phyloP scores from a whole-genome alignment of 1,140 invertebrate genomes.

The Sycophila sp. region DNA sequence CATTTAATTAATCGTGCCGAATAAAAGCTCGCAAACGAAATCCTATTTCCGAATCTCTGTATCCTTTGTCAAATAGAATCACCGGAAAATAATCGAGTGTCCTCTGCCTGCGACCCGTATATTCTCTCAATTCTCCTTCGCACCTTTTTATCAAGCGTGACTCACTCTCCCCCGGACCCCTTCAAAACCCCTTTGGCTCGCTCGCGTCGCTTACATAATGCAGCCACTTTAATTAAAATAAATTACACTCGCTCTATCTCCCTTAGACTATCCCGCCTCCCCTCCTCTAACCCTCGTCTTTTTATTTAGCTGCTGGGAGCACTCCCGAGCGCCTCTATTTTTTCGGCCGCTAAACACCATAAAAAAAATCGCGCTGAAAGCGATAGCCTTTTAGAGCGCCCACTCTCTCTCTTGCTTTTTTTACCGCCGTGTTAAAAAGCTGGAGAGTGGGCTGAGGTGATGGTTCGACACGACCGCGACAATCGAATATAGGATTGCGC shows the following conservation, averaged over 20 bases:
- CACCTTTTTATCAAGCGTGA: background rate
- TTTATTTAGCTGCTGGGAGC: constrained; percentile 1
- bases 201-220: constrained; percentile 61
- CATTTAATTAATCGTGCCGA: too few relatives aligned
- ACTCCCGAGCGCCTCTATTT: background rate
- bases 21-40: too few relatives aligned
- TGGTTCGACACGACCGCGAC: background rate
- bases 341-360: constrained; percentile 12
- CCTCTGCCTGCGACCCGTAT: too few relatives aligned
- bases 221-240: constrained; percentile 67
- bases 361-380: constrained; percentile 29
- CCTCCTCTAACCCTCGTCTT: background rate
- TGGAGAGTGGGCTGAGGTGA: too few relatives aligned
- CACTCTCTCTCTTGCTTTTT: background rate
- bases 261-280: constrained; percentile 9
- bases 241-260: constrained; percentile 60
- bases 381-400: constrained; percentile 34
- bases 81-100: too few relatives aligned
- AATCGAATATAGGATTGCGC: constrained; percentile 10
- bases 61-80: too few relatives aligned
- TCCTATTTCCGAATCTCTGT: too few relatives aligned
- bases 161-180: background rate
- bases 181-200: constrained; percentile 43
- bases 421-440: background rate
- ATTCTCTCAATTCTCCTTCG: background rate